A percentile compares a stretch with the other conserved stretches of the same genome.
These are phyloP conservation scores for Eutrigla gurnardus DNA, from an alignment of 2,797 vertebrate genomes.

Conservation along the genomic window DNA sequence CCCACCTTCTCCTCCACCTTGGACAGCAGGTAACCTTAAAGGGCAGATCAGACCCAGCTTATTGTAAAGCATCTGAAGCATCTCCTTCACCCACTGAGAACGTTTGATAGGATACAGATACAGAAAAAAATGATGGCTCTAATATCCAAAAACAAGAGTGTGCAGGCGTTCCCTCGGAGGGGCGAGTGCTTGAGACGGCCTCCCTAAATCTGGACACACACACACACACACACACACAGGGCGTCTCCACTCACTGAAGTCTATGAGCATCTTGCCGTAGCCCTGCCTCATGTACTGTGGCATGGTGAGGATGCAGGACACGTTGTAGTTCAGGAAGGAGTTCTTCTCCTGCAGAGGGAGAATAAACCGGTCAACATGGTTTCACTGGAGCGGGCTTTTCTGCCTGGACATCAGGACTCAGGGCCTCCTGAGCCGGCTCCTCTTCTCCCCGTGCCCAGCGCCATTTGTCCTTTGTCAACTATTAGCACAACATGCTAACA, in stretches of 20 bases:
- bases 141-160: not conserved
- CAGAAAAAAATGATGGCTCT: slow-evolving; percentile 1
- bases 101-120: not conserved
- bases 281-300: slow-evolving; percentile 97
- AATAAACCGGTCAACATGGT: not conserved
- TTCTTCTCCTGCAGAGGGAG: slow-evolving; percentile 90
- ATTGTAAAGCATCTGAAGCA: not conserved
- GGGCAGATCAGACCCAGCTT: not conserved
- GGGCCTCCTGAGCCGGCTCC: too few species aligned
- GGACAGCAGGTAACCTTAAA: slow-evolving; percentile 92
- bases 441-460: too few species aligned
- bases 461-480: too few species aligned
- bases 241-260: slow-evolving; percentile 92
- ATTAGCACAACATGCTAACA: too few species aligned
- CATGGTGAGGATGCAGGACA: slow-evolving; percentile 97
- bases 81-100: not conserved
- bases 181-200: slow-evolving; percentile 6
- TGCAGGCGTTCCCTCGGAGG: not conserved
- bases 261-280: slow-evolving; percentile 98
- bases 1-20: slow-evolving; percentile 97
- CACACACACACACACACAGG: not conserved
- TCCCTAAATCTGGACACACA: not conserved
- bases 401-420: not conserved
- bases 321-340: slow-evolving; percentile 97
- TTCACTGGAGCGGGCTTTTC: not conserved